phyloP scores from a whole-genome alignment of 2,888 invertebrate genomes.

The Pseudolycoriella hygida region DNA sequence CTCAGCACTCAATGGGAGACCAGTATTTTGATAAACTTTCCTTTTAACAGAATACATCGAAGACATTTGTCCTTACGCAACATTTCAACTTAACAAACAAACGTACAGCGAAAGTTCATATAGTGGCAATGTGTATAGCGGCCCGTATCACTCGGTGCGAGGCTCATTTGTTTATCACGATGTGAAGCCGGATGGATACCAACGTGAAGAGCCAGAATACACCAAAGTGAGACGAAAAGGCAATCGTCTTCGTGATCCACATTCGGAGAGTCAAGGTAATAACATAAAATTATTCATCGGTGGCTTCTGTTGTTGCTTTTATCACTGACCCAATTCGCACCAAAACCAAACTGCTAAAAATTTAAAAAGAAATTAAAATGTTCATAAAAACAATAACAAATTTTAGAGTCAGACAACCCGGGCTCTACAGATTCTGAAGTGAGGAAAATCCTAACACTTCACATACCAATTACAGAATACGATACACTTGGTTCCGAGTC shows the following conservation, averaged over 20 bases:
- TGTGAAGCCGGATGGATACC: slow-evolving; percentile 43
- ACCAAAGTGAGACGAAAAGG: slow-evolving; percentile 73
- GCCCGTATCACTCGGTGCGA: slow-evolving; percentile 70
- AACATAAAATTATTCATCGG: neutral
- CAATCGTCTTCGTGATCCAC: slow-evolving; percentile 56
- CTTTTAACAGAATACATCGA: slow-evolving; percentile 60
- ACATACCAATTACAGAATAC: slow-evolving; percentile 87
- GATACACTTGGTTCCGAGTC: slow-evolving; percentile 66
- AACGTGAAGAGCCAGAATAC: slow-evolving; percentile 65
- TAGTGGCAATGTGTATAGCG: slow-evolving; percentile 74
- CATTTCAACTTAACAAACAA: slow-evolving; percentile 74
- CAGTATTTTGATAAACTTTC: neutral
- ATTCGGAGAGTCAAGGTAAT: slow-evolving; percentile 70
- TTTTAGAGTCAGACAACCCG: slow-evolving; percentile 78
- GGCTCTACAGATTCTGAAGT: slow-evolving; percentile 90
- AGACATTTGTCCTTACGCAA: slow-evolving; percentile 85
- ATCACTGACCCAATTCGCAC: no score
- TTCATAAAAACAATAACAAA: slow-evolving; percentile 5
- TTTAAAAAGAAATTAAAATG: slow-evolving; percentile 5
- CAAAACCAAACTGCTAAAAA: neutral
- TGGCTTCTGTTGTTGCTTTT: no score
- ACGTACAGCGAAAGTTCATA: slow-evolving; percentile 80
- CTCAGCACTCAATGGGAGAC: neutral
- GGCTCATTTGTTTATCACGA: slow-evolving; percentile 83
- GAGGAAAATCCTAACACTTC: slow-evolving; percentile 81